Percentiles rank a stretch among this genome's conserved stretches.
Evolutionary conservation across 2,797 vertebrate genomes (phyloP).

Genomic region (Phylloscopus collybita): DNA sequence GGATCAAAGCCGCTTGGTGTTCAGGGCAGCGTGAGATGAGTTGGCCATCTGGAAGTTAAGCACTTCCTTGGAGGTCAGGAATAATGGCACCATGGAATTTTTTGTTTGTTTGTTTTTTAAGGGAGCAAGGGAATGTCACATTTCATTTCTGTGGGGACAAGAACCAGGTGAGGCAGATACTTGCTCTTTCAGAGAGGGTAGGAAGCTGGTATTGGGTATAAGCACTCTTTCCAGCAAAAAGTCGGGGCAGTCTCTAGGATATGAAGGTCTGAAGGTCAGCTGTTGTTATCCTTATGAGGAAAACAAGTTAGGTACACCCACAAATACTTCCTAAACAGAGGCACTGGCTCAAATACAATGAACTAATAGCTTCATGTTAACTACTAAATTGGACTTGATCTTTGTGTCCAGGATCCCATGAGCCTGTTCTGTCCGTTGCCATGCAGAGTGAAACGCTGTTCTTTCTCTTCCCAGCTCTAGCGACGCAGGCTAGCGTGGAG

Average conservation of each 20-base stretch:
- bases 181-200: not conserved
- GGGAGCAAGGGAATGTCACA: not conserved
- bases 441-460: constrained; percentile 64
- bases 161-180: not conserved
- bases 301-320: constrained; percentile 54
- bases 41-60: not conserved
- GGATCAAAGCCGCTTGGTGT: not conserved
- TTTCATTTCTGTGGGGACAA: not conserved
- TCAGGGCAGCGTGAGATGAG: not conserved
- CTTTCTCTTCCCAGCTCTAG: constrained; percentile 85
- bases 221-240: not conserved
- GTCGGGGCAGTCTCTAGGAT: not conserved
- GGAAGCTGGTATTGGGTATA: not conserved
- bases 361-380: constrained; percentile 71
- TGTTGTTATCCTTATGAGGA: constrained; percentile 18
- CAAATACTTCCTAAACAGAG: constrained; percentile 69
- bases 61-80: not conserved
- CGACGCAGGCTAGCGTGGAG: constrained; percentile 91
- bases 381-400: constrained; percentile 81
- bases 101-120: not conserved
- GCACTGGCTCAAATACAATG: constrained; percentile 64
- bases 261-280: not conserved
- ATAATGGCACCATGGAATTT: not conserved
- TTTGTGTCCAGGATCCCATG: constrained; percentile 87
- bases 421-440: constrained; percentile 71